phyloP scores from a whole-genome alignment of 2,113 vertebrate genomes.

The Scalopus aquaticus region DNA sequence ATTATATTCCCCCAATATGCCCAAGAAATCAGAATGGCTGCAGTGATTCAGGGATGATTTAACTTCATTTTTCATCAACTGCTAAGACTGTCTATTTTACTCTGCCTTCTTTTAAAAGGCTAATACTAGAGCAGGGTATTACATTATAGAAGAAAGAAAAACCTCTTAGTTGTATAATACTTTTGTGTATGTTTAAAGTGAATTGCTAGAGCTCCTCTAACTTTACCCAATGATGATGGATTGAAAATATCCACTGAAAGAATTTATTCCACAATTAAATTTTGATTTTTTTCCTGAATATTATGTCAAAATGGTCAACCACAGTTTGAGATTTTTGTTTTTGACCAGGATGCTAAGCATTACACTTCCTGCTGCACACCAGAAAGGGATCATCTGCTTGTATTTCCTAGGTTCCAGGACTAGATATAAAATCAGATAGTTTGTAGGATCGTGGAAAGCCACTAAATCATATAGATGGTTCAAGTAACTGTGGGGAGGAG shows the following conservation, averaged over 20 bases:
- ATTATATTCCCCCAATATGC: not conserved
- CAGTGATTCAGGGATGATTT: not conserved
- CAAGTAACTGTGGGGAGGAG: not conserved
- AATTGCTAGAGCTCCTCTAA: not conserved
- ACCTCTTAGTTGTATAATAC: not conserved
- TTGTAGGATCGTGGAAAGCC: not conserved
- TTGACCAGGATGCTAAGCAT: not conserved
- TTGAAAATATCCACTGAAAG: not conserved
- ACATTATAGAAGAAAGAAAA: not conserved
- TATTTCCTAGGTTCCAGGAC: not conserved
- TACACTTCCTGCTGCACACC: not conserved
- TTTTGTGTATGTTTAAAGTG: not conserved
- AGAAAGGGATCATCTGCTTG: not conserved
- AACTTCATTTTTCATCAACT: not conserved
- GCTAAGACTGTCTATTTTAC: not conserved
- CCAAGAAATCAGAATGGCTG: not conserved
- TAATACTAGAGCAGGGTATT: not conserved
- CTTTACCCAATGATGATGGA: not conserved
- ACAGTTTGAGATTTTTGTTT: not conserved
- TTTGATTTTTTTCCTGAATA: not conserved
- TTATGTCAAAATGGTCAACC: not conserved
- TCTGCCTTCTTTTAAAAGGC: not conserved
- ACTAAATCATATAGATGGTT: not conserved
- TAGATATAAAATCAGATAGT: not conserved
- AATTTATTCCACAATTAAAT: not conserved